Evolutionary conservation across 1,140 invertebrate genomes (phyloP).

Genomic region (Atta texana): DNA sequence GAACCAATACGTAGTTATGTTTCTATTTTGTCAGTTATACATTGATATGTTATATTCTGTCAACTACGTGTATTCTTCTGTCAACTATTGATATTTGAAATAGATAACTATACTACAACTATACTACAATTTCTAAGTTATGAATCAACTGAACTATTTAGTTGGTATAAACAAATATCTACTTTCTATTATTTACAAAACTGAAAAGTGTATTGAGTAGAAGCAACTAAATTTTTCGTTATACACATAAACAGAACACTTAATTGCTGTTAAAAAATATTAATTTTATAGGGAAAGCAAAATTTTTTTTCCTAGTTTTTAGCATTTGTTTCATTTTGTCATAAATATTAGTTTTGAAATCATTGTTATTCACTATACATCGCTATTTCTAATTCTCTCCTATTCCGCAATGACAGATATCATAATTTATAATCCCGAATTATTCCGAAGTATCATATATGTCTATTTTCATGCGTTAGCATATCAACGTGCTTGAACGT

Average conservation of each 20-base stretch:
- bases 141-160: too few species aligned
- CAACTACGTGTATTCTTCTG: neutral
- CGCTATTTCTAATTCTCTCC: neutral
- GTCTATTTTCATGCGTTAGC: neutral
- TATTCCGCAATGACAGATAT: constrained; percentile 12
- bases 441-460: neutral
- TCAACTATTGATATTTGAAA: neutral
- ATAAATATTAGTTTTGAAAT: neutral
- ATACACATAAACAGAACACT: too few species aligned
- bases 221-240: too few species aligned
- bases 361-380: neutral
- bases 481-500: neutral
- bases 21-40: neutral
- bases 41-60: neutral
- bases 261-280: too few species aligned
- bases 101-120: neutral
- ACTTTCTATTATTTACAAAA: too few species aligned
- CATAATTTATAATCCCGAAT: constrained; percentile 25
- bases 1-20: neutral
- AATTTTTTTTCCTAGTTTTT: too few species aligned
- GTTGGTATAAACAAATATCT: too few species aligned
- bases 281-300: too few species aligned
- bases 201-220: too few species aligned
- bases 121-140: neutral
- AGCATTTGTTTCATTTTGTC: neutral